Conservation (phyloP, 2,113 vertebrate species). For the Sialia sialis region DNA sequence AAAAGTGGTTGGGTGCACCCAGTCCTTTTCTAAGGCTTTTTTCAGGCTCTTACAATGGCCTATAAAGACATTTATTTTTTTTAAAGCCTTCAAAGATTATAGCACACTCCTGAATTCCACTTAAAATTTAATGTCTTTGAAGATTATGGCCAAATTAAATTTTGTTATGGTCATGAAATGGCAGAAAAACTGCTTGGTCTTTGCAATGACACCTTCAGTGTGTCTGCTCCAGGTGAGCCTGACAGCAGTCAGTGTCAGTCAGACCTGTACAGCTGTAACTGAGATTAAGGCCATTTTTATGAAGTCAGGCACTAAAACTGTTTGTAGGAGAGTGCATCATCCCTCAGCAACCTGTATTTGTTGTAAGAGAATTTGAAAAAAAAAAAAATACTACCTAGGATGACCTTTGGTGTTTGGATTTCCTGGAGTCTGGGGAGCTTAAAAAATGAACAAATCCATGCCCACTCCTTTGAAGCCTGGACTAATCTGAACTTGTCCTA, state of each 20-base stretch:
- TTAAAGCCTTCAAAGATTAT: not conserved
- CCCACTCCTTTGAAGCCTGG: not conserved
- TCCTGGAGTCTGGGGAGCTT: not conserved
- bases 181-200: not conserved
- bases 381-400: not conserved
- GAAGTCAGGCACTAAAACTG: not conserved
- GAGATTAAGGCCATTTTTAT: not conserved
- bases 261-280: not conserved
- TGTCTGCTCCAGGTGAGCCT: not conserved
- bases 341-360: not conserved
- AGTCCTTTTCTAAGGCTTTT: not conserved
- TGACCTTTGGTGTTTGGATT: not conserved
- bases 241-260: not conserved
- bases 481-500: not conserved
- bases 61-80: not conserved
- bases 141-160: not conserved
- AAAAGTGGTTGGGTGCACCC: rapidly evolving
- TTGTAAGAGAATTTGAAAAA: not conserved
- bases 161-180: not conserved
- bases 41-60: not conserved
- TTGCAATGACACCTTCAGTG: not conserved
- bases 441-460: not conserved
- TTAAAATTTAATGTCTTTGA: not conserved
- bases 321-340: not conserved
- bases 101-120: not conserved